A percentile compares a stretch with the other conserved stretches of the same genome.
Conservation (phyloP, 2,113 vertebrate species). For the Okapia johnstoni region DNA sequence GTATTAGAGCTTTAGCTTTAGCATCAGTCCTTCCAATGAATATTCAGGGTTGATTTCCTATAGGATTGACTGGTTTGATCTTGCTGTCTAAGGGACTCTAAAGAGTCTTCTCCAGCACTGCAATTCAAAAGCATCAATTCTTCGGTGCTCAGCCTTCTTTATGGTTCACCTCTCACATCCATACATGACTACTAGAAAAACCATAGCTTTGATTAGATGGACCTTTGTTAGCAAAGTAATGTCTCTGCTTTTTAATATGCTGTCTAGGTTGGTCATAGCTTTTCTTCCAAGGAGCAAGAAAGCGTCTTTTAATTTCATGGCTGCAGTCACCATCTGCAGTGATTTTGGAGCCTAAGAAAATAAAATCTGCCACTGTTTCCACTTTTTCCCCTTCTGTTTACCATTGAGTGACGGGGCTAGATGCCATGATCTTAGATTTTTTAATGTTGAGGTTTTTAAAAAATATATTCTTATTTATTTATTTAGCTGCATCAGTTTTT, state of each 20-base stretch:
- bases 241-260: not conserved
- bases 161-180: not conserved
- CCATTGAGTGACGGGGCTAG: not conserved
- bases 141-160: not conserved
- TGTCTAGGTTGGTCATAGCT: not conserved
- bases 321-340: not conserved
- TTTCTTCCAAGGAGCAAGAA: not conserved
- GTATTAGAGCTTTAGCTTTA: not conserved
- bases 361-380: not conserved
- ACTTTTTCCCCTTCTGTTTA: not conserved
- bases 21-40: not conserved
- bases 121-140: rapidly evolving
- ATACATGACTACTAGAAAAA: not conserved
- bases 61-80: not conserved
- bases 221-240: not conserved
- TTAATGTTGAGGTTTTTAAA: not conserved
- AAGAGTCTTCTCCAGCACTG: rapidly evolving
- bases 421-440: not conserved
- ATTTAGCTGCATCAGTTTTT: not conserved
- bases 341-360: not conserved
- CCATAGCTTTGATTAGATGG: not conserved
- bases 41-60: not conserved
- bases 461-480: not conserved
- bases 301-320: not conserved
- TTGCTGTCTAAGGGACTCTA: not conserved